Base-by-base conservation (phyloP, 2,888 invertebrate species). In the Argyresthia goedartella region DNA sequence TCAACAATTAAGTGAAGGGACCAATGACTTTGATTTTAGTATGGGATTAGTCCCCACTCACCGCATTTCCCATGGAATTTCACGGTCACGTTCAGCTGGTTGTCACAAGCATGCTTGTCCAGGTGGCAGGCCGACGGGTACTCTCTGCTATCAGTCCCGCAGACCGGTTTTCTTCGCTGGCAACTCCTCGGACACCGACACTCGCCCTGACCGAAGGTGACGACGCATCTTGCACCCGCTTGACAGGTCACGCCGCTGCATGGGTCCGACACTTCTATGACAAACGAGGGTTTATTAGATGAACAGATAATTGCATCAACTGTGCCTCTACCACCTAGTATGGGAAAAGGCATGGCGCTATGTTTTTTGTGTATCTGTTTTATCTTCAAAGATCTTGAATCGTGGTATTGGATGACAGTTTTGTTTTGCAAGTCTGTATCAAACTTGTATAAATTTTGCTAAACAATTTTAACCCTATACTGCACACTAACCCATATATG, bases 111-210 rank as follows among this genome's bases (percentile, higher is more conserved):
- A 43, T 91, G 90, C 62, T 91, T 89, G 66, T 93, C 91, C 89
- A 96, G 93, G 73, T 95, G 93, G 69, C 96, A 96, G 42, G 93
- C 91, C 67, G 95, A 95, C 41, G 94, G 90, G 77, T 96, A 96
- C 57, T 96, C 91, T 63, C 92, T 91, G 7, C 95, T 95, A 73
- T 96, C 96, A 13, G 94, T 94, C 25, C 95, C 96, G 67, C 96
- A 96, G 8, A 95, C 95, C 4, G 95, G 93, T 65, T 95, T 92
- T 64, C 92, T 91, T 71, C 90, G 89, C 58, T 93, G 92, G 57
- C 86, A 86, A 56, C 73, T 82, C 16, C 80, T 64, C 1, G 86
- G 78, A 77, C 96, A 96, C 60, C 81, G 67, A 54, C 86, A 86
- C 56, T 86, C 92, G 44, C 91, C 89, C 57, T 89, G 89, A 8